A percentile compares a stretch with the other conserved stretches of the same genome.
Evolutionary conservation across 2,888 invertebrate species (phyloP).

Genomic region (Ypsolopha sequella): DNA sequence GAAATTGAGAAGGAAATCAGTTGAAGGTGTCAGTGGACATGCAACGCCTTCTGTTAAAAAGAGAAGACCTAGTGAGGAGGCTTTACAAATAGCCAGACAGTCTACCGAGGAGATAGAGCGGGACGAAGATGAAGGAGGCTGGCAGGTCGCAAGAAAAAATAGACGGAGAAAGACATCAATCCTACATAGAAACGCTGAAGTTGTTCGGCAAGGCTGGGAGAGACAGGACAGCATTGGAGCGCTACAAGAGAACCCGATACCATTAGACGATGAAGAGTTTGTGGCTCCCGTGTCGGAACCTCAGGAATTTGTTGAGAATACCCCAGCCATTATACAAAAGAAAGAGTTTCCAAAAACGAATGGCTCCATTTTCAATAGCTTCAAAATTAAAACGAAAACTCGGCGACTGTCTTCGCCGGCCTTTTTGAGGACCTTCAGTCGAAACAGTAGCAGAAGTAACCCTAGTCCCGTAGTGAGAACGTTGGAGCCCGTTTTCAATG

Average conservation of each 20-base stretch:
- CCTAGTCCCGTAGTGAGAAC: conserved; percentile 46
- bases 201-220: conserved; percentile 38
- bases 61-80: conserved; percentile 82
- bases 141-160: conserved; percentile 57
- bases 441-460: conserved; percentile 56
- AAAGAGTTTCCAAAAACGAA: conserved; percentile 51
- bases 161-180: conserved; percentile 60
- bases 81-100: conserved; percentile 71
- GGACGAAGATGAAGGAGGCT: conserved; percentile 55
- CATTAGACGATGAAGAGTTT: conserved; percentile 69
- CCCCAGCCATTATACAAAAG: conserved; percentile 20
- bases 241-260: conserved; percentile 61
- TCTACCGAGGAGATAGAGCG: conserved; percentile 71
- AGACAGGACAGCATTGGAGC: conserved; percentile 45
- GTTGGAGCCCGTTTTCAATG: conserved; percentile 48
- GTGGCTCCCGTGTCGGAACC: conserved; percentile 61
- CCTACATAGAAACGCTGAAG: conserved; percentile 45
- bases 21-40: conserved; percentile 73
- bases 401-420: conserved; percentile 72
- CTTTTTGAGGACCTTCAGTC: conserved; percentile 68
- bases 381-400: conserved; percentile 60
- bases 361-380: conserved; percentile 58
- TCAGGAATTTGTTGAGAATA: conserved; percentile 38
- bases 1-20: conserved; percentile 71
- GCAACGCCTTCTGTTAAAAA: conserved; percentile 66